Percentiles rank a stretch among this genome's conserved stretches.
phyloP scores from a whole-genome alignment of 2,113 vertebrate genomes.

The Prunella himalayana region DNA sequence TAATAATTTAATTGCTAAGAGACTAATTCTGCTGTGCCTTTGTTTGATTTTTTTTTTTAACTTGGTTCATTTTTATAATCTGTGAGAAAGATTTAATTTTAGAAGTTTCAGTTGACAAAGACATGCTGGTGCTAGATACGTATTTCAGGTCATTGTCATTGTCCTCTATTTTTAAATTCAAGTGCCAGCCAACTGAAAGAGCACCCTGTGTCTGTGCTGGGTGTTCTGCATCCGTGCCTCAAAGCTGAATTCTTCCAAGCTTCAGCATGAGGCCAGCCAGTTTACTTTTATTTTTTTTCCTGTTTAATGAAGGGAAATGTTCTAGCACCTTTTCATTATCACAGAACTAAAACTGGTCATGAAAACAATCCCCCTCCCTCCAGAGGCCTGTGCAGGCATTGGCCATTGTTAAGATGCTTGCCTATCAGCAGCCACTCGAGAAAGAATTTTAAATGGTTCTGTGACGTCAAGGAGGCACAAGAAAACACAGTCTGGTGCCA shows the following conservation, averaged over 20 bases:
- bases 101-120: constrained; percentile 62
- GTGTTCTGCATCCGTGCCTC: not conserved
- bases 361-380: not conserved
- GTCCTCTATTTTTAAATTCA: constrained; percentile 76
- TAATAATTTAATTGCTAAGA: not conserved
- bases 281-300: not conserved
- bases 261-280: not conserved
- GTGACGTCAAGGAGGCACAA: constrained; percentile 77
- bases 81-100: constrained; percentile 49
- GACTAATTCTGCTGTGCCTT: not conserved
- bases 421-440: constrained; percentile 80
- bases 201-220: not conserved
- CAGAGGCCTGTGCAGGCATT: not conserved
- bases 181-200: constrained; percentile 60
- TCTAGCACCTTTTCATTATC: not conserved
- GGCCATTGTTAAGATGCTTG: constrained; percentile 71
- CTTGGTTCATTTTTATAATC: not conserved
- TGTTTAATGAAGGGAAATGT: not conserved
- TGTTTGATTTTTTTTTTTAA: not conserved
- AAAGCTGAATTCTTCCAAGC: not conserved
- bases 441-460: constrained; percentile 79
- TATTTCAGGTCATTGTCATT: constrained; percentile 62
- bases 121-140: constrained; percentile 21
- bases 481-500: constrained; percentile 67
- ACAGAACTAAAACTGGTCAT: not conserved